Percentiles rank a stretch among this genome's conserved stretches.
Conservation (phyloP, 1,140 invertebrate species). For the Spodoptera litura region DNA sequence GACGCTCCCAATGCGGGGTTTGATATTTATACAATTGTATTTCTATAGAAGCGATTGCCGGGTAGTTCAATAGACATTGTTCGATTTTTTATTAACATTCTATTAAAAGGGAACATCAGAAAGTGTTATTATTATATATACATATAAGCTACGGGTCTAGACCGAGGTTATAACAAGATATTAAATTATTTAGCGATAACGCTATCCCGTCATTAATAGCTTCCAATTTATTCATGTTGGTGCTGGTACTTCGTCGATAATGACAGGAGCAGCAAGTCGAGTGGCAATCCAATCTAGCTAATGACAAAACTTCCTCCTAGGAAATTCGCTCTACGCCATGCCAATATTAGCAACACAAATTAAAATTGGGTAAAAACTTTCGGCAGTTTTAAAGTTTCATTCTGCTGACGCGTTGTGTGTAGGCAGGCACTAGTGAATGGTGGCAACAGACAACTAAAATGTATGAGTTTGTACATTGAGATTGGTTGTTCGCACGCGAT, state of each 20-base stretch:
- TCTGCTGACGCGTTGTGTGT: conserved; percentile 8
- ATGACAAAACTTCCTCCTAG: conserved; percentile 45
- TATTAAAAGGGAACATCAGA: too few species aligned
- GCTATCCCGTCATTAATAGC: conserved; percentile 7
- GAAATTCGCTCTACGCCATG: conserved; percentile 36
- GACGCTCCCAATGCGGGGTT: conserved; percentile 5
- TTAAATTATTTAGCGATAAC: conserved; percentile 14
- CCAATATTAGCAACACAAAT: conserved; percentile 43
- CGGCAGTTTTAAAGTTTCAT: conserved; percentile 35
- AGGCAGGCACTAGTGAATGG: background rate
- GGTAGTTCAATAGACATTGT: background rate
- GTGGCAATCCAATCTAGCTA: conserved; percentile 44
- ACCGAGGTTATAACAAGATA: background rate
- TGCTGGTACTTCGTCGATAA: conserved; percentile 26
- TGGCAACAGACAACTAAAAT: conserved; percentile 10
- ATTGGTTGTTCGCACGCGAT: conserved; percentile 20
- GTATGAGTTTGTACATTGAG: conserved; percentile 16
- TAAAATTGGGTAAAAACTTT: conserved; percentile 43
- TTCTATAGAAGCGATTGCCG: background rate
- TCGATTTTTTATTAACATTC: background rate
- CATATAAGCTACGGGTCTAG: background rate
- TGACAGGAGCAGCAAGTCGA: conserved; percentile 35
- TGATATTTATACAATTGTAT: conserved; percentile 25
- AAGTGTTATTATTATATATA: background rate
- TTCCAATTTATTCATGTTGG: conserved; percentile 23